Evolutionary conservation across 2,888 invertebrate genomes (phyloP).

Genomic region (Polietes domitor): DNA sequence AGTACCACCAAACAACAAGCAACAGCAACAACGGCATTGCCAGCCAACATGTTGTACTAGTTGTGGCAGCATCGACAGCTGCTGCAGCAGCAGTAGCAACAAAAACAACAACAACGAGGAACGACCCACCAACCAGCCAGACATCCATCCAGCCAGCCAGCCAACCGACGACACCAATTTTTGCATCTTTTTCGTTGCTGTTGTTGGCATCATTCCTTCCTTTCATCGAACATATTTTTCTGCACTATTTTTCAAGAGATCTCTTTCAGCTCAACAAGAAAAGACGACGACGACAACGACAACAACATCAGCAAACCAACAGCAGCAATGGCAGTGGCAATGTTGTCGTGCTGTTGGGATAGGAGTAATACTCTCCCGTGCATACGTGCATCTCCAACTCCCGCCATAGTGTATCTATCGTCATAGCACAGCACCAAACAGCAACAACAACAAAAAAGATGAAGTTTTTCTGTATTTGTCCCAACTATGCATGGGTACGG

Average conservation of each 20-base stretch:
- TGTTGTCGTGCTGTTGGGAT: constrained; percentile 24
- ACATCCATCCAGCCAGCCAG: too few species aligned
- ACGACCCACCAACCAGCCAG: too few species aligned
- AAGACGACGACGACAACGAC: constrained; percentile 8
- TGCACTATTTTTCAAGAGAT: constrained; percentile 64
- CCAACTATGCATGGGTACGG: too few species aligned
- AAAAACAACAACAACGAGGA: too few species aligned
- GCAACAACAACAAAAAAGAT: constrained; percentile 60
- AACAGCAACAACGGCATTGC: constrained; percentile 47
- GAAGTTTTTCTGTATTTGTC: constrained; percentile 13
- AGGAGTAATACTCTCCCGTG: constrained; percentile 22
- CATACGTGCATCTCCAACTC: constrained; percentile 9
- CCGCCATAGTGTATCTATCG: not conserved
- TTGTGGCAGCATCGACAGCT: constrained; percentile 29
- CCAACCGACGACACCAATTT: constrained; percentile 46
- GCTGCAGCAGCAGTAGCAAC: constrained; percentile 23
- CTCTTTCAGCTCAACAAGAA: constrained; percentile 38
- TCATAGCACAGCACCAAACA: constrained; percentile 58
- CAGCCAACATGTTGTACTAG: constrained; percentile 49
- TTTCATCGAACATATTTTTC: constrained; percentile 42
- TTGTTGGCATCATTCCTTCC: constrained; percentile 68
- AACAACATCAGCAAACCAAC: constrained; percentile 20
- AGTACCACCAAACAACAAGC: constrained; percentile 40
- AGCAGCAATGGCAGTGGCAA: constrained; percentile 70
- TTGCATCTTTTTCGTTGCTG: constrained; percentile 50